A percentile compares a stretch with the other conserved stretches of the same genome.
These are phyloP conservation scores for Poeciliopsis retropinna DNA, from an alignment of 2,113 vertebrate genomes.

Conservation along the genomic window DNA sequence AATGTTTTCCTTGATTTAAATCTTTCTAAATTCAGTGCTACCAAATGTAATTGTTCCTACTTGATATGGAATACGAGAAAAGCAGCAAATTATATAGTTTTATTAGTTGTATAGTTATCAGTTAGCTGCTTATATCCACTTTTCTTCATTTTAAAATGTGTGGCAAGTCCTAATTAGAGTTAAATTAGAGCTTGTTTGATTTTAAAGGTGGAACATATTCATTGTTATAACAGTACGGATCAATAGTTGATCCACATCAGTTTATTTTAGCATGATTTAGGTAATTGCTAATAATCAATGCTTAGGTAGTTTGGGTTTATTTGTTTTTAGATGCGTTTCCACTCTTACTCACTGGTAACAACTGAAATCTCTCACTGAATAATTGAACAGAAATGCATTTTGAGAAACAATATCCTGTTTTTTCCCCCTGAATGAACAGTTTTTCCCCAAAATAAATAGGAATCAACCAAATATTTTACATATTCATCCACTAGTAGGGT, in stretches of 20 bases:
- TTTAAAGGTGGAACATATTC: not conserved
- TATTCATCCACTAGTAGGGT: not conserved
- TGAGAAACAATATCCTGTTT: not conserved
- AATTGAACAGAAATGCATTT: not conserved
- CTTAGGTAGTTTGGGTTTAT: not conserved
- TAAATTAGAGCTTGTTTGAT: not conserved
- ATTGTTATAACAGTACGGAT: not conserved
- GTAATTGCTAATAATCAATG: too few relatives aligned
- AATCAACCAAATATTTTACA: not conserved
- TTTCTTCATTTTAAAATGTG: too few relatives aligned
- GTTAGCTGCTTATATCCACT: too few relatives aligned
- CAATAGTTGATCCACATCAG: not conserved
- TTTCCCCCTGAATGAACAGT: not conserved
- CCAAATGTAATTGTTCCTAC: too few relatives aligned
- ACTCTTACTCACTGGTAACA: not conserved
- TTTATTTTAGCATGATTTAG: too few relatives aligned
- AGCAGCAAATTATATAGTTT: too few relatives aligned
- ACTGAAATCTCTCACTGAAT: not conserved
- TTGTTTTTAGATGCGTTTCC: not conserved
- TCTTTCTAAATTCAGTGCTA: too few relatives aligned
- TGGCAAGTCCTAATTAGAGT: too few relatives aligned
- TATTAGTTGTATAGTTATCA: too few relatives aligned
- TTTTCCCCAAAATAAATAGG: not conserved
- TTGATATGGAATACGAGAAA: too few relatives aligned
- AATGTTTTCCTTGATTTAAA: too few relatives aligned